Percentiles rank a stretch among this genome's conserved stretches.
Evolutionary conservation across 2,113 vertebrate genomes (phyloP).

Genomic region (Trichechus manatus): DNA sequence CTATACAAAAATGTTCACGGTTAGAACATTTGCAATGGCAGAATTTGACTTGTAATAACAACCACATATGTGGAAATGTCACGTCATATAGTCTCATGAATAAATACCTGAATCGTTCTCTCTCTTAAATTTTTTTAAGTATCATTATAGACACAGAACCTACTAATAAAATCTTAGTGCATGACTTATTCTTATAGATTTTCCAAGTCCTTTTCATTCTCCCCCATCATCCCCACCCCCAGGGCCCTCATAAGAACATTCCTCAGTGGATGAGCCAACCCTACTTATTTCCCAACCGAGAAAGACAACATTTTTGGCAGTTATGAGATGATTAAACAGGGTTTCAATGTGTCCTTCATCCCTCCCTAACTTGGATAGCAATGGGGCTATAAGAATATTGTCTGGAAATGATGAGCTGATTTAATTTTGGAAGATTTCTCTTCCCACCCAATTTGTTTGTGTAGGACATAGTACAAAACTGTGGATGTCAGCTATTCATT

Average conservation of each 20-base stretch:
- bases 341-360: conserved; percentile 54
- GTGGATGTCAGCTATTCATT: conserved; percentile 73
- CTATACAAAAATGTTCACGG: background rate
- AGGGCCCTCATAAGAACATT: conserved; percentile 40
- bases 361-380: conserved; percentile 15
- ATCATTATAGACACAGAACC: background rate
- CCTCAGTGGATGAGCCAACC: background rate
- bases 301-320: conserved; percentile 61
- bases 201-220: conserved; percentile 11
- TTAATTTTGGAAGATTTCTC: conserved; percentile 72
- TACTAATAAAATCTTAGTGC: background rate
- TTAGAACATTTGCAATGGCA: background rate
- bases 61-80: background rate
- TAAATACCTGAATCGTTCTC: background rate
- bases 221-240: background rate
- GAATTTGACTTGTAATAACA: background rate
- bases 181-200: background rate
- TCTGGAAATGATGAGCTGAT: conserved; percentile 78
- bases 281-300: conserved; percentile 58
- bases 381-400: conserved; percentile 29
- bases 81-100: background rate
- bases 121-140: background rate
- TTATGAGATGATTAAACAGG: conserved; percentile 63
- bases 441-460: conserved; percentile 71
- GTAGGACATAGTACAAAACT: conserved; percentile 62